Conservation (phyloP, 2,113 vertebrate genomes). For the Trochalopteron elliotii region DNA sequence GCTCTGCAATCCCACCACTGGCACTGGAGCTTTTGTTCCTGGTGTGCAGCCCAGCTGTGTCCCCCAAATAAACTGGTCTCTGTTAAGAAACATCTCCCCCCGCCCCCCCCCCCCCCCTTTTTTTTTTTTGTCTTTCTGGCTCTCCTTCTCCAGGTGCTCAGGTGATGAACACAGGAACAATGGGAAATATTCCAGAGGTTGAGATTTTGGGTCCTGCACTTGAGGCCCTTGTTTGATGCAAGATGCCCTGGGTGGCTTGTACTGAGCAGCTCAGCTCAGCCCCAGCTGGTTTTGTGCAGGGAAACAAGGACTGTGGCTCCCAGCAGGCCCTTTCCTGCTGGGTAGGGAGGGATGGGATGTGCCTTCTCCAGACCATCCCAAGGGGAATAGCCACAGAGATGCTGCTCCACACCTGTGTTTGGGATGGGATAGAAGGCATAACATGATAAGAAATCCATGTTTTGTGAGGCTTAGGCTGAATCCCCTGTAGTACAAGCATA, state of each 20-base stretch:
- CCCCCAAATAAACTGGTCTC: accelerated
- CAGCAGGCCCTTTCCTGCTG: accelerated
- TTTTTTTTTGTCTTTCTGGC: too few relatives aligned
- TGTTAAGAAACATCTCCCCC: not conserved
- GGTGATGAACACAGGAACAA: not conserved
- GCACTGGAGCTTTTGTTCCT: not conserved
- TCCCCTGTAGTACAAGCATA: not conserved
- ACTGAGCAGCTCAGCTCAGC: not conserved
- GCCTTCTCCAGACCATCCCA: not conserved
- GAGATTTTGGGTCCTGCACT: not conserved
- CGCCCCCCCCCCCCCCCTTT: too few relatives aligned
- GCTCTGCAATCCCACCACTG: accelerated
- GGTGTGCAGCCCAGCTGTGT: not conserved
- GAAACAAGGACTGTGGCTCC: not conserved
- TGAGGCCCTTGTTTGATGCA: not conserved
- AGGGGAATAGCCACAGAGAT: not conserved
- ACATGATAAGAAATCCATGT: not conserved
- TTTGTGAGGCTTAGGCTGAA: not conserved
- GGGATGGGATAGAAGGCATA: not conserved
- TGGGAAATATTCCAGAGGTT: not conserved
- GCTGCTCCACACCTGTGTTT: not conserved
- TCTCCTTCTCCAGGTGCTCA: not conserved
- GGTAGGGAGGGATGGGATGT: not conserved
- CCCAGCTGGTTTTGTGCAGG: not conserved
- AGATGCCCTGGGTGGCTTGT: not conserved